Conservation (phyloP, 2,797 vertebrate genomes). For the Cossypha dichroa region DNA sequence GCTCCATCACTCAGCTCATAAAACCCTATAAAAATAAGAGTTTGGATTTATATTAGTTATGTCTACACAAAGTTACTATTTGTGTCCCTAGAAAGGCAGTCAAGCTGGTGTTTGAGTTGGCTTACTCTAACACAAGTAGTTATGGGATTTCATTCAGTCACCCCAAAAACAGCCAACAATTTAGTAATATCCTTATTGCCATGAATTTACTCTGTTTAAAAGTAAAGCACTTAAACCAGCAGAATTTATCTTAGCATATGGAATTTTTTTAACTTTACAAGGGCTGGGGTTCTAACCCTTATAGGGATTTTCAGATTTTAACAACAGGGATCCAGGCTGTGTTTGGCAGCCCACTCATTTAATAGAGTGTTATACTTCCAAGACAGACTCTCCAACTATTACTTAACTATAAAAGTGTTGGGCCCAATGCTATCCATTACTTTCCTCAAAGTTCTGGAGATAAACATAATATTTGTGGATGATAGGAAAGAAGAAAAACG, state of each 20-base stretch:
- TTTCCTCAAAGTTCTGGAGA: not conserved
- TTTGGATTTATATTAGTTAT: slow-evolving; percentile 53
- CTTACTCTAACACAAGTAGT: not conserved
- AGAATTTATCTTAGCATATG: not conserved
- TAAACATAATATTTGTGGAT: not conserved
- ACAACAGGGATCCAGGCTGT: not conserved
- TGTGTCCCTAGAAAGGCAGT: slow-evolving; percentile 23
- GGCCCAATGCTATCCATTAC: not conserved
- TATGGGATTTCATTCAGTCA: slow-evolving; percentile 19
- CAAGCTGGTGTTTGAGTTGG: slow-evolving; percentile 1
- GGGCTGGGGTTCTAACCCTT: not conserved
- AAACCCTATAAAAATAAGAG: slow-evolving; percentile 87
- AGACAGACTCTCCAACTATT: not conserved
- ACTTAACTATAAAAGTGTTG: not conserved
- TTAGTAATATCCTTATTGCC: not conserved
- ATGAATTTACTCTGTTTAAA: not conserved
- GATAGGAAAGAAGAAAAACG: not conserved
- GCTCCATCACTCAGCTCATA: slow-evolving; percentile 93
- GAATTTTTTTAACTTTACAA: not conserved
- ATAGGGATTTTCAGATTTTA: not conserved
- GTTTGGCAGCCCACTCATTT: not conserved
- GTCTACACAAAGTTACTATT: slow-evolving; percentile 18
- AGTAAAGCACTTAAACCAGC: not conserved
- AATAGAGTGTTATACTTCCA: not conserved
- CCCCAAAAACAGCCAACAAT: not conserved